Percentiles rank a stretch among this genome's conserved stretches.
Conservation (phyloP, 2,888 invertebrate species). For the Orthosia incerta region DNA sequence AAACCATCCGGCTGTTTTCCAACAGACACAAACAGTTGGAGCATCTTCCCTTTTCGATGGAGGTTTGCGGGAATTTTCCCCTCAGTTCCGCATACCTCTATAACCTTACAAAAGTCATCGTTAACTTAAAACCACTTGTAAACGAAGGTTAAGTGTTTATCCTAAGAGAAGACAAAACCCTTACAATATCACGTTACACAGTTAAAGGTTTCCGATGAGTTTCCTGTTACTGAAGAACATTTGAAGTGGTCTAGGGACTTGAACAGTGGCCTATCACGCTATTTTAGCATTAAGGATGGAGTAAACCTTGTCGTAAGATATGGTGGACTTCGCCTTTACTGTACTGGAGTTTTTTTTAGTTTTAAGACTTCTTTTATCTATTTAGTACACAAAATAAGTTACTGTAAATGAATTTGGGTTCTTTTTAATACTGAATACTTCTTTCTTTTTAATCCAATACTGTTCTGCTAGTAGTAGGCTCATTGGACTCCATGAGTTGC, state of each 20-base stretch:
- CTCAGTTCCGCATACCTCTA: no score
- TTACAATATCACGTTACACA: constrained; percentile 36
- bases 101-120: neutral
- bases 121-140: constrained; percentile 14
- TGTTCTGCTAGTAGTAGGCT: no score
- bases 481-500: no score
- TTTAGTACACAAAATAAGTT: neutral
- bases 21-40: no score
- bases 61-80: no score
- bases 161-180: constrained; percentile 9
- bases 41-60: no score
- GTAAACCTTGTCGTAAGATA: constrained; percentile 29
- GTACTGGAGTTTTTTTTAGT: neutral
- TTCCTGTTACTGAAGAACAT: constrained; percentile 50
- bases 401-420: neutral
- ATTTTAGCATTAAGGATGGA: constrained; percentile 35
- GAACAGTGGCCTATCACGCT: constrained; percentile 59
- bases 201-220: constrained; percentile 31
- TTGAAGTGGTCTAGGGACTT: constrained; percentile 57
- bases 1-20: no score
- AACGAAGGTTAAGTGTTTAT: constrained; percentile 6
- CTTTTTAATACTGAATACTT: no score
- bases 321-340: constrained; percentile 3
- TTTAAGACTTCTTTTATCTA: neutral
- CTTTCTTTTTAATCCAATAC: no score